Evolutionary conservation across 2,888 invertebrate species (phyloP), one percentile per base, ranked within the genome.

Genomic region (Dryadula phaetusa): DNA sequence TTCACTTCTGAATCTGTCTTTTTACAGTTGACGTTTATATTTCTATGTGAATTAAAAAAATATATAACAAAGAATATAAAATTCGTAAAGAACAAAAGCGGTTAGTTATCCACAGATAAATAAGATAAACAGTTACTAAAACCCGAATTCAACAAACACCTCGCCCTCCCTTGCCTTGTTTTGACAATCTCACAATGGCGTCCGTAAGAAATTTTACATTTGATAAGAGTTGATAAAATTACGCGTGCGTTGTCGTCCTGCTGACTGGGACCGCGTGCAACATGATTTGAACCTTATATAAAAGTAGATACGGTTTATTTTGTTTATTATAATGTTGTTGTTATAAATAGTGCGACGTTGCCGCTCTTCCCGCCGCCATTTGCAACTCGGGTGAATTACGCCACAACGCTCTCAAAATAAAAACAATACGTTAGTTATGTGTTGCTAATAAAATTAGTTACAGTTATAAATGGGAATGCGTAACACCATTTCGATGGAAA

Each of bases 381-480:
- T 89, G 88, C 88, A 88, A 87, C 86, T 87, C 81, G 82, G 81
- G 84, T 86, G 83, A 77, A 79, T 80, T 87, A 85, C 86, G 85
- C 82, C 85, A 86, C 83, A 83, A 3, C 82, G 82, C 79, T 82
- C 84, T 85, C 87, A 84, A 88, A 88, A 88, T 87, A 88, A 89
- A 88, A 89, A 88, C 88, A 87, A 82, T 84, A 82, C 77, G 82
- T 79, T 79, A 78, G 74, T 82, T 79, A 79, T 79, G 82, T 81
- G 81, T 82, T 77, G 80, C 75, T 71, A 74, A 76, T 77, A 75
- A 75, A 78, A 79, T 79, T 79, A 76, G 75, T 76, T 79, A 79
- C 64, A 61, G 54, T 61, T 61, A 42, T 16, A 61, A 66, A 66
- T 58, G 53, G 56, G 61, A 42, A 62, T 64, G 53, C 53, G 49